Evolutionary conservation across 2,797 vertebrate genomes (phyloP).

Genomic region (Micrastur ruficollis): DNA sequence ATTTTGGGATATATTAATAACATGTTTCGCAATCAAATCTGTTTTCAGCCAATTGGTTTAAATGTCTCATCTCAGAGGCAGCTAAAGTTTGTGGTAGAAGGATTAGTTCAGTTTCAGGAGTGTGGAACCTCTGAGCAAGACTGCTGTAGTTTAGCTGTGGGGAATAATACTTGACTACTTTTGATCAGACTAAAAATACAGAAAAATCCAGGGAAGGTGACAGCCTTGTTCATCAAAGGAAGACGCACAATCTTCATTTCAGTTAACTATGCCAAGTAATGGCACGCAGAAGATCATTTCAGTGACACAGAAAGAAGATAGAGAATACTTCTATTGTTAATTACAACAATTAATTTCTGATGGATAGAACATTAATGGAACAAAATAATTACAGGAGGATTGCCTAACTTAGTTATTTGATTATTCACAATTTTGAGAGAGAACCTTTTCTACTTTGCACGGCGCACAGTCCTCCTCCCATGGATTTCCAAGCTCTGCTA

Average conservation of each 20-base stretch:
- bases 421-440: background rate
- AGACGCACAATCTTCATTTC: background rate
- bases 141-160: background rate
- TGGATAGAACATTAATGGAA: slow-evolving; percentile 41
- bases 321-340: slow-evolving; percentile 45
- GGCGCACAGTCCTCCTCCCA: background rate
- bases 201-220: background rate
- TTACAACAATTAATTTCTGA: slow-evolving; percentile 63
- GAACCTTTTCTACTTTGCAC: background rate
- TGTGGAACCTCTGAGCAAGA: background rate
- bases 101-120: background rate
- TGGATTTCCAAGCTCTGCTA: background rate
- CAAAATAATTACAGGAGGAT: slow-evolving; percentile 46
- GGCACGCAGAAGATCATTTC: slow-evolving; percentile 35
- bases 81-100: background rate
- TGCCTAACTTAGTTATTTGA: slow-evolving; percentile 13
- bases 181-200: background rate
- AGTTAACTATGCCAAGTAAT: background rate
- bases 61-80: background rate
- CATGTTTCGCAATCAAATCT: background rate
- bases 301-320: background rate
- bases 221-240: background rate
- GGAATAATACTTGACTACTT: background rate
- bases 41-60: background rate
- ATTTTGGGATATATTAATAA: background rate